Evolutionary conservation across 2,113 vertebrate species (phyloP).

Genomic region (Megaceryle torquata): DNA sequence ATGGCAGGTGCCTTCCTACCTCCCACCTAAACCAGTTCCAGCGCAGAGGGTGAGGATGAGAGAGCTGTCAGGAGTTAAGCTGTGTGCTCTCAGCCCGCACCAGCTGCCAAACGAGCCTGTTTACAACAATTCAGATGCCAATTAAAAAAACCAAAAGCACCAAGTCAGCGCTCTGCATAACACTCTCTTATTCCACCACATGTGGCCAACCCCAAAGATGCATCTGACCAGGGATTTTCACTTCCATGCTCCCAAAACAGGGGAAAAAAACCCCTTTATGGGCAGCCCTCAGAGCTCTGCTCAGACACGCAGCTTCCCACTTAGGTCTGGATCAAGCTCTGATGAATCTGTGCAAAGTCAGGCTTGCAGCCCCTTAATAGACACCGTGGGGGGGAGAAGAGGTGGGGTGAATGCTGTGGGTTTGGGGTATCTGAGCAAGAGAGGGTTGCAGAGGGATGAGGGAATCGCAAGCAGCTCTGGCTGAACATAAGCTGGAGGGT

Average conservation of each 20-base stretch:
- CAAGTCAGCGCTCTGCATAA: background rate
- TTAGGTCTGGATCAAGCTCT: background rate
- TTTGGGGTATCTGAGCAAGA: background rate
- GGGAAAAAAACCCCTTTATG: background rate
- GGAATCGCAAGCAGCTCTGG: background rate
- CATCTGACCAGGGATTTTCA: background rate
- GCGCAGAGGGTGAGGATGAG: background rate
- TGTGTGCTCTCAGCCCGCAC: background rate
- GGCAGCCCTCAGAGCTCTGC: background rate
- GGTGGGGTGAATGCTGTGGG: background rate
- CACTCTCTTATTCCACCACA: background rate
- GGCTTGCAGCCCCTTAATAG: background rate
- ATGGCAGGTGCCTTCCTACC: background rate
- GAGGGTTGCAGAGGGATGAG: background rate
- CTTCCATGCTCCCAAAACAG: rapidly evolving
- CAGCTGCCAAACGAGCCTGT: background rate
- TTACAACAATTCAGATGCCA: background rate
- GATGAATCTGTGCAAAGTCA: background rate
- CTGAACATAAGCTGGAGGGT: background rate
- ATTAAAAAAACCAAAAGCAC: background rate
- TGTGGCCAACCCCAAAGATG: background rate
- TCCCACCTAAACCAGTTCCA: background rate
- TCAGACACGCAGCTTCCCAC: rapidly evolving
- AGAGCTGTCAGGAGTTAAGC: background rate
- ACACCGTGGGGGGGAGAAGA: background rate